These are phyloP conservation scores for Tromatobia lineatoria DNA, from an alignment of 2,888 invertebrate genomes.

Conservation along the genomic window DNA sequence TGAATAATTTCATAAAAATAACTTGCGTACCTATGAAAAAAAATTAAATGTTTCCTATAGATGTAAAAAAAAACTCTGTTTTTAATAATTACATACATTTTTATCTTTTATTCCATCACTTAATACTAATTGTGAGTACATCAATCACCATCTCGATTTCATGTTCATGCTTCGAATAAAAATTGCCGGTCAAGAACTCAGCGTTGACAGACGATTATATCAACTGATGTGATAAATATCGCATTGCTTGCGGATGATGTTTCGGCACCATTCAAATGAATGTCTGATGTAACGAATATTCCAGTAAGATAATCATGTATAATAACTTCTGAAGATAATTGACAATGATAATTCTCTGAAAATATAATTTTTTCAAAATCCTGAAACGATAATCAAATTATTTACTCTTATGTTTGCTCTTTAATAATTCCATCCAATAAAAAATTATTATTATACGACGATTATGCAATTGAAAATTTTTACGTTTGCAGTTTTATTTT, in stretches of 20 bases:
- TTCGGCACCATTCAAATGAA: not conserved
- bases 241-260: not conserved
- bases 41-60: no score
- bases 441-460: no score
- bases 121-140: not conserved
- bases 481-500: no score
- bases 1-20: no score
- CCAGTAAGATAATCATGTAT: not conserved
- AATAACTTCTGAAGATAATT: not conserved
- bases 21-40: no score
- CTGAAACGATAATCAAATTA: no score
- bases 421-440: no score
- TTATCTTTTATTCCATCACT: not conserved
- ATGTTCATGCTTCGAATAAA: not conserved
- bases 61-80: no score
- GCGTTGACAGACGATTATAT: not conserved
- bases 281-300: not conserved
- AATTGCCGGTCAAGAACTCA: not conserved
- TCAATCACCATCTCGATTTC: conserved; percentile 21
- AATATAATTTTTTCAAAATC: not conserved
- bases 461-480: no score
- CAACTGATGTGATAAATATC: not conserved
- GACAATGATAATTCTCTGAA: not conserved
- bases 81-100: no score
- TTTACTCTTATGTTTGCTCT: no score